Evolutionary conservation across 2,113 vertebrate species (phyloP).

Genomic region (Cepphus grylle): DNA sequence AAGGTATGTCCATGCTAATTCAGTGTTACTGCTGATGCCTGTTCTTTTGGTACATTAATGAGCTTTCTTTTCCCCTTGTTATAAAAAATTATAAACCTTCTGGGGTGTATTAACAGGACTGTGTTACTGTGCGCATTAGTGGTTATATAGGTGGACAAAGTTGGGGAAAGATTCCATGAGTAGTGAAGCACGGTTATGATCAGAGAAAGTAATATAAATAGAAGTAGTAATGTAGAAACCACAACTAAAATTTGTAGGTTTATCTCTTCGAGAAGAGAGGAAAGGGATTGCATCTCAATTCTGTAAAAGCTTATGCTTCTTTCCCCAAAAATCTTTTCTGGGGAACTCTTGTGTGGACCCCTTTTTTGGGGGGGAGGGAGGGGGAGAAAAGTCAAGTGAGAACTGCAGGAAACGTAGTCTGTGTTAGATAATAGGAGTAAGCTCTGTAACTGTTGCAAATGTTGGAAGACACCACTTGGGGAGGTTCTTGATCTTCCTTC

Average conservation of each 20-base stretch:
- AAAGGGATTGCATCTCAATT: background rate
- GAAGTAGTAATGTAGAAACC: background rate
- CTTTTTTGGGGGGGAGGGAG: too few species aligned
- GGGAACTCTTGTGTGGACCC: background rate
- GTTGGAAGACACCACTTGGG: background rate
- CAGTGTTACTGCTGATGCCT: background rate
- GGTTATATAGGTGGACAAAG: background rate
- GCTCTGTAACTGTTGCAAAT: background rate
- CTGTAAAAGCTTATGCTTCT: background rate
- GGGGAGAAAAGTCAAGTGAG: background rate
- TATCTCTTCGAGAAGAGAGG: background rate
- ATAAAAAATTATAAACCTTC: background rate
- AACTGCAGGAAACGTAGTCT: background rate
- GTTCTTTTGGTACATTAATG: background rate
- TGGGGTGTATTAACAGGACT: background rate
- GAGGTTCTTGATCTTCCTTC: background rate
- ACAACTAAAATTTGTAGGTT: background rate
- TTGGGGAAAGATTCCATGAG: background rate
- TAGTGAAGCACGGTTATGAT: background rate
- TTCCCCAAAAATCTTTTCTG: background rate
- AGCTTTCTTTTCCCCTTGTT: background rate
- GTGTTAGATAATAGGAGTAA: background rate
- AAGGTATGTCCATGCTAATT: slow-evolving; percentile 74
- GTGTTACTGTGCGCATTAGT: background rate
- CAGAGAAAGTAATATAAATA: background rate